These are phyloP conservation scores for Chalcis sispes DNA, from an alignment of 2,888 invertebrate genomes.

Conservation along the genomic window DNA sequence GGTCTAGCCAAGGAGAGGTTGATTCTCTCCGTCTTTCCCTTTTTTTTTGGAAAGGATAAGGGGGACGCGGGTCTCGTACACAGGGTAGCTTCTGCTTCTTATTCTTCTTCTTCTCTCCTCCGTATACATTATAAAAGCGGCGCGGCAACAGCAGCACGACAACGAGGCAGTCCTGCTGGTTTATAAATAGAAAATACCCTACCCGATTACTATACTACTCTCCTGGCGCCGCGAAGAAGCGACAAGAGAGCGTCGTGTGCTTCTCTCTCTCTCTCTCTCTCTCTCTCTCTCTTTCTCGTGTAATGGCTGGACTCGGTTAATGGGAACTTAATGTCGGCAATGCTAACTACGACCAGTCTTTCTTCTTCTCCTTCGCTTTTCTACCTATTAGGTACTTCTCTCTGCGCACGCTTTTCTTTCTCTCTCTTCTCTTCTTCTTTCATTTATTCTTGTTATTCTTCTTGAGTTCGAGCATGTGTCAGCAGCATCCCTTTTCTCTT, in stretches of 20 bases:
- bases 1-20: slow-evolving; percentile 6
- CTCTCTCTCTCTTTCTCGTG: slow-evolving; percentile 22
- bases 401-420: slow-evolving; percentile 7
- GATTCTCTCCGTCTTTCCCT: slow-evolving; percentile 22
- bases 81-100: neutral
- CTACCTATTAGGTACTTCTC: slow-evolving; percentile 15
- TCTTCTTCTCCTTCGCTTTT: slow-evolving; percentile 12
- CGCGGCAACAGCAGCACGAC: neutral
- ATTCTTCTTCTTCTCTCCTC: neutral
- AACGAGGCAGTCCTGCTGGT: slow-evolving; percentile 53
- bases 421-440: slow-evolving; percentile 3
- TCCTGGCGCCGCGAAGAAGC: slow-evolving; percentile 59
- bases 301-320: slow-evolving; percentile 67
- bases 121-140: slow-evolving; percentile 28
- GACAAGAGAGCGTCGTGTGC: no score
- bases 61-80: neutral
- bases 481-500: neutral
- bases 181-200: slow-evolving; percentile 64
- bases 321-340: slow-evolving; percentile 68
- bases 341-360: slow-evolving; percentile 59
- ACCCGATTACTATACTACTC: slow-evolving; percentile 52
- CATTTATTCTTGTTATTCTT: neutral
- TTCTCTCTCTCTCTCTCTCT: neutral
- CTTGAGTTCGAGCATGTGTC: neutral
- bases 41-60: neutral